Base-by-base conservation (phyloP, 2,797 vertebrate species). In the Propithecus perrieri region DNA sequence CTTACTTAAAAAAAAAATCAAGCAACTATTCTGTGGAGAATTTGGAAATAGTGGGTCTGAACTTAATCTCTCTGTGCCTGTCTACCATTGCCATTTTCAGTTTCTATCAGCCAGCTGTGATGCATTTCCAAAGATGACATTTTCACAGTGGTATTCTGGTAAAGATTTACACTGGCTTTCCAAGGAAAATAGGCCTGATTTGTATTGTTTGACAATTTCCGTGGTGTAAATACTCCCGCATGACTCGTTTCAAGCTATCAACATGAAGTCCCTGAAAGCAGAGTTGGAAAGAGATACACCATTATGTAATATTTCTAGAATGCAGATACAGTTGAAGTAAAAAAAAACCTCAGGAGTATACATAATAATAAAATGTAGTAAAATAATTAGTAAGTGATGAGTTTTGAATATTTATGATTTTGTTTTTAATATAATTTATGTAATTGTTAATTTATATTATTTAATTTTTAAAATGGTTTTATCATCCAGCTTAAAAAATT, bases 111-210 rank as follows among this genome's bases (percentile, higher is more conserved):
- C 8, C 53, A 81, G 35, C 50, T 30, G 9, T 83, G 78, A 41
- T 48, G 35, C 26, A 61, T 74, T 93, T 46, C 28, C 55, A 89
- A 96, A 17, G 50, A 71, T 89, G 18, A 33, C 22, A 71, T 46
- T 59, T 81, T 33, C 59, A 87, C 7, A 93, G 20, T 55, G 57
- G 22, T 43, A 46, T 53, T 35, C 35, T 65, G 35, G 57, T n/a
- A 86, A 86, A 85, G n/a, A 50, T 75, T 96, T 87, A 48, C 93
- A 95, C 10, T 48, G 48, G n/a, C 8, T 96, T 15, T 78, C 53
- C 17, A 57, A 38, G 59, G 63, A 95, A 93, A 93, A 57, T 28
- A 65, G 10, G 35, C 17, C 48, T 74, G 24, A 81, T 90, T 78
- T 85, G 41, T 85, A 83, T 35, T 83, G 9, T 83, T 89, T 76